phyloP scores from a whole-genome alignment of 2,797 vertebrate genomes.

The Natrix natrix region DNA sequence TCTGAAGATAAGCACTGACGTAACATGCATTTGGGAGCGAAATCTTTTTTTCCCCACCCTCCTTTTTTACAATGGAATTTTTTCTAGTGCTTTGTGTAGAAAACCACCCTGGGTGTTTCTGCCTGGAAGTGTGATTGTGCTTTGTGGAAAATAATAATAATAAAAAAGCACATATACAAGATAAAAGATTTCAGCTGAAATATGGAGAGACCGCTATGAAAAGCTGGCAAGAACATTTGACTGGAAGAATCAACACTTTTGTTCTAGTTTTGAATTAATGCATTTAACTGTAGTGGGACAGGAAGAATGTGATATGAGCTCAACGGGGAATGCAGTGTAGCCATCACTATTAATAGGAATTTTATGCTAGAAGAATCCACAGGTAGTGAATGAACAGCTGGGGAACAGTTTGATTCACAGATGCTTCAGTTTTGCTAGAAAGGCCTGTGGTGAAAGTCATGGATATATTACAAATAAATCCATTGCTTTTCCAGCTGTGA shows the following conservation, averaged over 20 bases:
- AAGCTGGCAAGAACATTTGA: conserved; percentile 28
- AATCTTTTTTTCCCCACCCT: conserved; percentile 38
- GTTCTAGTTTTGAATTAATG: conserved; percentile 39
- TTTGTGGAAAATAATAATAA: conserved; percentile 10
- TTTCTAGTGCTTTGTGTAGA: conserved; percentile 48
- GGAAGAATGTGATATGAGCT: conserved; percentile 28
- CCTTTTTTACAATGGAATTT: conserved; percentile 46
- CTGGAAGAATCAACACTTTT: conserved; percentile 32
- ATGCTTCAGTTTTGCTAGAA: conserved; percentile 58
- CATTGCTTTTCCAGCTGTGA: conserved; percentile 67
- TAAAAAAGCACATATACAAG: conserved; percentile 35
- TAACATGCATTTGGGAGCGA: conserved; percentile 54
- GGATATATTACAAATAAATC: conserved; percentile 67
- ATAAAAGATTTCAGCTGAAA: conserved; percentile 49
- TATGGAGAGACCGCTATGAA: conserved; percentile 35
- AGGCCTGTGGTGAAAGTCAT: conserved; percentile 65
- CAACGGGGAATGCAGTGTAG: conserved; percentile 43
- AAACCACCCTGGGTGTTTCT: conserved; percentile 59
- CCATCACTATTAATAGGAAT: conserved; percentile 57
- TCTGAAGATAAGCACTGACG: conserved; percentile 78
- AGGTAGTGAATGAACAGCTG: conserved; percentile 62
- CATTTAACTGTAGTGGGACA: conserved; percentile 42
- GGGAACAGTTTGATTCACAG: conserved; percentile 67
- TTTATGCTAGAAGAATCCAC: conserved; percentile 44
- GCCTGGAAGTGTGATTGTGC: conserved; percentile 31